Evolutionary conservation across 2,888 invertebrate genomes (phyloP), one percentile per base, ranked within the genome.

Genomic region (Drosophila imparisetae): DNA sequence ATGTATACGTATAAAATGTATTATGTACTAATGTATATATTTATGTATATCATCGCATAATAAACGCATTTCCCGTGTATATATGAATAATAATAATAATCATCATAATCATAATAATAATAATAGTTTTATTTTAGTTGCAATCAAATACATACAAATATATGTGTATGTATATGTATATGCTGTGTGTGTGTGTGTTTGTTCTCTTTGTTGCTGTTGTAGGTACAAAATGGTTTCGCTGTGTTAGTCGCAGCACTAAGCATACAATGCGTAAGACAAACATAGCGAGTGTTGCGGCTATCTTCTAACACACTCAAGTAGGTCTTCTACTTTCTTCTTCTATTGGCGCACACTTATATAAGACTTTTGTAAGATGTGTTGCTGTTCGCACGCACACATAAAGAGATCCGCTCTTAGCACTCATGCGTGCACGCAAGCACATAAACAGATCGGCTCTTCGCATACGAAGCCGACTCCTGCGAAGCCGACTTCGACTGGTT

Each of bases 211-310:
- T 74, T 77, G 67, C 74, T 73, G 75, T 82, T 86, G 75, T 91
- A 91, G 90, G 91, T 91, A 91, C 91, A 87, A 91, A 90, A 91
- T 90, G 85, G 18, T 67, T 67, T 83, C 89, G 85, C 90, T 84
- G 45, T 45, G 7, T 45, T 45, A 45, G 45, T 45, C 45, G 45
- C 45, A 45, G 45, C 27, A 24, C 45, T 15, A 45, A 45, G 24
- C 45, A 45, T 24, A 45, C 45, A 24, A 45, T 24, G 45, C 45
- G 15, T 45, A 45, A 15, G 45, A 45, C 45, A 24, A 24, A 8
- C 21, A 24, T 24, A 15, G 15, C 24, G 15, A 45, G 45, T 45
- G 21, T 24, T 15, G 21, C 15, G 15, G 7, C 15, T 21, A 21
- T 45, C 45, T 27, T 24, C 45, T 24, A 24, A 45, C 15, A 45